phyloP scores from a whole-genome alignment of 1,140 invertebrate genomes.

The Melitaea cinxia region DNA sequence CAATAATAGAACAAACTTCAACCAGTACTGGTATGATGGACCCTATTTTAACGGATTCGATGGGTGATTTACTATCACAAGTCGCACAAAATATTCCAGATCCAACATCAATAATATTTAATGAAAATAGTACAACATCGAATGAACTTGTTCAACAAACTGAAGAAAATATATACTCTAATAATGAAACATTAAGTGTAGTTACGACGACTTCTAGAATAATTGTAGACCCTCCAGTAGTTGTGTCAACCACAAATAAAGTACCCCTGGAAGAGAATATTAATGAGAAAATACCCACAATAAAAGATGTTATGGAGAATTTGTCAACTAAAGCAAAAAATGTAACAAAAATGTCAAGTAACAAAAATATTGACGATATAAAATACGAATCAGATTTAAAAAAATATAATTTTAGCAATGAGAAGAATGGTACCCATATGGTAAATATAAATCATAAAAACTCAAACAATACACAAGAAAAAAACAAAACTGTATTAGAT shows the following conservation, averaged over 20 bases:
- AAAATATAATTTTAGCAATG: not conserved
- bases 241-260: not conserved
- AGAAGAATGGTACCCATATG: not conserved
- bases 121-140: slow-evolving; percentile 6
- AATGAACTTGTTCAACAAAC: slow-evolving; percentile 7
- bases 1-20: slow-evolving; percentile 32
- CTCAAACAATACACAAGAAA: not conserved
- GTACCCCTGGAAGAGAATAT: not conserved
- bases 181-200: not conserved
- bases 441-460: not conserved
- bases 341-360: not conserved
- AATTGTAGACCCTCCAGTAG: not conserved
- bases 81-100: slow-evolving; percentile 53
- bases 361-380: not conserved
- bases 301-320: not conserved
- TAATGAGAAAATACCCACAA: not conserved
- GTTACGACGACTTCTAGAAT: slow-evolving; percentile 10
- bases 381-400: not conserved
- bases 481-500: not conserved
- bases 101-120: slow-evolving; percentile 17
- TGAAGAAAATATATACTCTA: slow-evolving; percentile 14
- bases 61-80: slow-evolving; percentile 72
- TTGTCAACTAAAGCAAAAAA: not conserved
- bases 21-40: slow-evolving; percentile 52
- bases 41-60: slow-evolving; percentile 68